These are phyloP conservation scores for Xestoiulus laeticollis DNA, from an alignment of 2,888 invertebrate genomes.

Conservation along the genomic window DNA sequence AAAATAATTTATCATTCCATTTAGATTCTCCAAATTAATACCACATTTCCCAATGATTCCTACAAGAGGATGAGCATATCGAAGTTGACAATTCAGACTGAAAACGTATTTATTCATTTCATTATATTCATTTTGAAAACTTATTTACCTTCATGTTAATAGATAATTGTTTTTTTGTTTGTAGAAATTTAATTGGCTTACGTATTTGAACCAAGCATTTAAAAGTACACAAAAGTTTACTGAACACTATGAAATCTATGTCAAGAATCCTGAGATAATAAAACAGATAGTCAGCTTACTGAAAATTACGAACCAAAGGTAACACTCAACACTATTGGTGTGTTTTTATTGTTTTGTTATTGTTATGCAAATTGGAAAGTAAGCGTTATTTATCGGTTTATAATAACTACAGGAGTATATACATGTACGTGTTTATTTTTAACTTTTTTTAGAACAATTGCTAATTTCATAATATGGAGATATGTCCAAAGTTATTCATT, in stretches of 20 bases:
- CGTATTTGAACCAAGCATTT: slow-evolving; percentile 41
- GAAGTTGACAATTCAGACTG: slow-evolving; percentile 47
- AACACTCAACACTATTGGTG: too few species aligned
- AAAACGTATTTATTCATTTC: slow-evolving; percentile 45
- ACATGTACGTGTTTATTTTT: background rate
- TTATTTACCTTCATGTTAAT: background rate
- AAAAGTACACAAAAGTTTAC: slow-evolving; percentile 42
- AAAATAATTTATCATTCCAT: too few species aligned
- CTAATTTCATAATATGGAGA: slow-evolving; percentile 53
- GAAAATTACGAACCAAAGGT: slow-evolving; percentile 44
- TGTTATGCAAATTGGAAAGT: too few species aligned
- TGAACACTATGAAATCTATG: background rate
- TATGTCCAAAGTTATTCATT: slow-evolving; percentile 19
- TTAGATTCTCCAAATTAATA: background rate
- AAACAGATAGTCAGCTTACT: background rate
- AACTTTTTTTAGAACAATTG: slow-evolving; percentile 45
- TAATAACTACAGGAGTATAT: too few species aligned
- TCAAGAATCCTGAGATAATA: background rate
- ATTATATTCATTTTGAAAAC: background rate
- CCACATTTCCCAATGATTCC: background rate
- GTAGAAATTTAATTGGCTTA: slow-evolving; percentile 51
- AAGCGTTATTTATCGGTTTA: background rate
- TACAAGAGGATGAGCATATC: slow-evolving; percentile 50
- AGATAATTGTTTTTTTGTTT: background rate
- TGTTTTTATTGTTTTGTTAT: too few species aligned